A percentile compares a stretch with the other conserved stretches of the same genome.
Conservation (phyloP, 2,888 invertebrate species). For the Phoronis australis region DNA sequence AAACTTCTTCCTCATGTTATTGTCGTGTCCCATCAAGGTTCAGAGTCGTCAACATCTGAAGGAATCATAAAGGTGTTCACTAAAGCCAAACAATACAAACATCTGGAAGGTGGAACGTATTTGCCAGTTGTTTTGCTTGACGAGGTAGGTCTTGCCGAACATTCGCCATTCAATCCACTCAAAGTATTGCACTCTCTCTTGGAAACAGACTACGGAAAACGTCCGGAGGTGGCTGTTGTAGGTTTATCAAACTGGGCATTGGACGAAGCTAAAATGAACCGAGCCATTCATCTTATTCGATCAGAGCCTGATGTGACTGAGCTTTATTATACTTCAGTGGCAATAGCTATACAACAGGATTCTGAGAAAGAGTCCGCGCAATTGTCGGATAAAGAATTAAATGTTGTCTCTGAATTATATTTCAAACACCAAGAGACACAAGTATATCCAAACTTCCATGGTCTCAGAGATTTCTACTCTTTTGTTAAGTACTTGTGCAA, state of each 20-base stretch:
- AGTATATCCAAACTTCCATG: conserved; percentile 9
- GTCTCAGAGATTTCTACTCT: conserved; percentile 15
- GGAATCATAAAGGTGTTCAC: conserved; percentile 31
- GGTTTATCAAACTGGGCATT: conserved; percentile 15
- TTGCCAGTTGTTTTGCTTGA: conserved; percentile 32
- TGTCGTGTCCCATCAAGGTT: conserved; percentile 29
- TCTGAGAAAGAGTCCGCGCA: not conserved
- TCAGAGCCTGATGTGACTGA: conserved; percentile 12
- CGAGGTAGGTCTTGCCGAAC: conserved; percentile 23
- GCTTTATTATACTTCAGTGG: conserved; percentile 7
- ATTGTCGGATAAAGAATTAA: not conserved
- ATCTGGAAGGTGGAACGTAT: conserved; percentile 16
- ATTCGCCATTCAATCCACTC: conserved; percentile 17
- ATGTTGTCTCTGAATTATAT: conserved; percentile 8
- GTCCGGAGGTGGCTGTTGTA: conserved; percentile 14
- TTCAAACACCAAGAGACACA: conserved; percentile 5
- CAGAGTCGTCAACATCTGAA: conserved; percentile 31
- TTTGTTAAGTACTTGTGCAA: conserved; percentile 11
- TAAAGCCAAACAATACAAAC: conserved; percentile 23
- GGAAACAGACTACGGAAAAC: conserved; percentile 8
- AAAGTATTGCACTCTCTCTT: conserved; percentile 18
- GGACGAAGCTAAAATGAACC: conserved; percentile 23
- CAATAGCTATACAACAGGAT: no score
- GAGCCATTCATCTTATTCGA: conserved; percentile 16
- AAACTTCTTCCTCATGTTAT: conserved; percentile 21